These are phyloP conservation scores for Thalassoma bifasciatum DNA, from an alignment of 2,113 vertebrate species.

Conservation along the genomic window DNA sequence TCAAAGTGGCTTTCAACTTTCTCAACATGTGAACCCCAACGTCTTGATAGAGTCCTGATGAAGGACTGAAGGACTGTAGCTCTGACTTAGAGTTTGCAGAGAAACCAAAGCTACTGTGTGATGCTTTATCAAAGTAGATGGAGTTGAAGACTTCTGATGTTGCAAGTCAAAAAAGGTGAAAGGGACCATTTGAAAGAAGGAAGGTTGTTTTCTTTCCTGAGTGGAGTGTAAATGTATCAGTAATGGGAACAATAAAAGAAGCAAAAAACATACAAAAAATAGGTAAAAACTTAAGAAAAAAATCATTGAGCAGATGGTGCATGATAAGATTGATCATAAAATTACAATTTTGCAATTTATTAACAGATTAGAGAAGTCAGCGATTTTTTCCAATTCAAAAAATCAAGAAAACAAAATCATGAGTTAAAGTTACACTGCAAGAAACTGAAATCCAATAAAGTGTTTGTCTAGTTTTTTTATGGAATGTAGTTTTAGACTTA, in stretches of 20 bases:
- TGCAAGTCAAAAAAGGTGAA: conserved; percentile 24
- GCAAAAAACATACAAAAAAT: background rate
- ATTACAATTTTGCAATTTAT: too few species aligned
- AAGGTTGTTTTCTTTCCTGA: too few species aligned
- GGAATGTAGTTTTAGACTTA: too few species aligned
- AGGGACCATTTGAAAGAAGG: conserved; percentile 38
- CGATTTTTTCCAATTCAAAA: too few species aligned
- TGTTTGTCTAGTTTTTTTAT: too few species aligned
- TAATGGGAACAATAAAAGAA: background rate
- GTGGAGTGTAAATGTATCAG: background rate
- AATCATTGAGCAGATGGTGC: too few species aligned
- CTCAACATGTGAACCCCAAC: conserved; percentile 25
- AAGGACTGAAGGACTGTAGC: conserved; percentile 11
- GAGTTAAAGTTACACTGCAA: too few species aligned
- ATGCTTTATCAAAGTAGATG: background rate
- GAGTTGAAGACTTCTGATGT: conserved; percentile 1
- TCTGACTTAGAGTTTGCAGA: background rate
- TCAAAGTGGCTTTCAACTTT: conserved; percentile 46
- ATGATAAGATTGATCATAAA: too few species aligned
- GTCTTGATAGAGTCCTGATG: conserved; percentile 1
- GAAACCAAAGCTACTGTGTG: background rate
- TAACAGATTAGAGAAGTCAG: too few species aligned
- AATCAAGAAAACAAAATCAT: too few species aligned
- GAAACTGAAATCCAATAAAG: too few species aligned
- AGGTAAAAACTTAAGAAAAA: background rate